Evolutionary conservation across 2,888 invertebrate species (phyloP), one percentile per base, ranked within the genome.

Genomic region (Auanema freiburgensis): DNA sequence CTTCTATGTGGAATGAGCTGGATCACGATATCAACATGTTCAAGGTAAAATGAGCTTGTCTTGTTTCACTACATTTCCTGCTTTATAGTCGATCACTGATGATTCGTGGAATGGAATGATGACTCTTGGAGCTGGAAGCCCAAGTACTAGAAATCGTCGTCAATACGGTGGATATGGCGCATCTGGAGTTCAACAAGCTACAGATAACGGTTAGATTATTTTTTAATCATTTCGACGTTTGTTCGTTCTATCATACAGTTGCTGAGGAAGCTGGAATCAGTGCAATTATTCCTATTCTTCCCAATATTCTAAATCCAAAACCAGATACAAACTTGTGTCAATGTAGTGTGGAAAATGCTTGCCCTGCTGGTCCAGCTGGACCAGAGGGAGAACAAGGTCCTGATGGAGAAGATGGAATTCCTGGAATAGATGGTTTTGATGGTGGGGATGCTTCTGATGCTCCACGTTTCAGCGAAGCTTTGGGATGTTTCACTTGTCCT

Each of bases 41-140:
- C 60, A 60, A 60, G 60, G 60, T 60, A 25, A 10, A 23, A 54
- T 23, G 16, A n/a, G 14, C 12, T 3, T 3, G 23, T 18, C 43
- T 56, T 8, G n/a, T 44, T 6, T 21, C 50, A 50, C 10, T 16
- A 12, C 11, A 50, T n/a, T 50, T 50, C 8, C 50, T 12, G n/a
- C 3, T 21, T 11, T n/a, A 25, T 41, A 60, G 60, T 54, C 50
- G 14, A 43, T 60, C 11, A 60, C 60, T 21, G 60, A 60, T 23
- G 60, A 60, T 33, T 21, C 54, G 14, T 60, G 60, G 60, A 54
- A n/a, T 14, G 23, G 11, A n/a, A 60, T 60, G 60, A 24, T 60
- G 16, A 14, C 43, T 33, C 18, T 60, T 18, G 60, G 60, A 14
- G 60, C 54, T 11, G 60, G 54, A n/a, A 60, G 54, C 18, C 40